Percentiles rank a stretch among this genome's conserved stretches.
These are phyloP conservation scores for Sussaba pulchella DNA, from an alignment of 2,888 invertebrate genomes.

Conservation along the genomic window DNA sequence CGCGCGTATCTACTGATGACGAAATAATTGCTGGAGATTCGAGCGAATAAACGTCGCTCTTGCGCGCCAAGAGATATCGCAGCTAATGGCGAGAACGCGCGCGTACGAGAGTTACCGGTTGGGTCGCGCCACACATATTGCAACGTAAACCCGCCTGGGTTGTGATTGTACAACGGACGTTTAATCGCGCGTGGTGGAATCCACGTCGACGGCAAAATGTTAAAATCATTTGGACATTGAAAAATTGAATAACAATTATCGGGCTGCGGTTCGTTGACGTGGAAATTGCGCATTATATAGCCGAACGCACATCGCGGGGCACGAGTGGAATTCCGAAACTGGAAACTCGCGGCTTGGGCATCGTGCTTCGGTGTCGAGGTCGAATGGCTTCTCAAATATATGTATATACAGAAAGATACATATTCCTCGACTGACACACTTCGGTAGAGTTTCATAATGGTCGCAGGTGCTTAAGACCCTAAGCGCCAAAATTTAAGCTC, in stretches of 20 bases:
- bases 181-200: constrained; percentile 56
- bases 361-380: constrained; percentile 8
- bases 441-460: too few species aligned
- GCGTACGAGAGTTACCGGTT: constrained; percentile 47
- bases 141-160: constrained; percentile 10
- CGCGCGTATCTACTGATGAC: constrained; percentile 68
- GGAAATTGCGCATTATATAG: constrained; percentile 50
- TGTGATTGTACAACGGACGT: constrained; percentile 41
- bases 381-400: constrained; percentile 10
- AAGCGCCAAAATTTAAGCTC: too few species aligned
- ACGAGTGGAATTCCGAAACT: constrained; percentile 38
- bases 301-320: constrained; percentile 41
- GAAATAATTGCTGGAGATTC: constrained; percentile 74
- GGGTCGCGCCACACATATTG: constrained; percentile 10
- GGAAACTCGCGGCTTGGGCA: constrained; percentile 37
- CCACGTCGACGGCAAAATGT: constrained; percentile 50
- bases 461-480: too few species aligned
- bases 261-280: constrained; percentile 52
- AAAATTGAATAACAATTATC: constrained; percentile 66
- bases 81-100: constrained; percentile 60
- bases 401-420: too few species aligned
- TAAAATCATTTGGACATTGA: constrained; percentile 64
- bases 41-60: constrained; percentile 70
- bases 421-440: too few species aligned
- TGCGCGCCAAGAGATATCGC: constrained; percentile 60